Conservation (phyloP, 2,888 invertebrate genomes). For the Drosophila hamatofila region DNA sequence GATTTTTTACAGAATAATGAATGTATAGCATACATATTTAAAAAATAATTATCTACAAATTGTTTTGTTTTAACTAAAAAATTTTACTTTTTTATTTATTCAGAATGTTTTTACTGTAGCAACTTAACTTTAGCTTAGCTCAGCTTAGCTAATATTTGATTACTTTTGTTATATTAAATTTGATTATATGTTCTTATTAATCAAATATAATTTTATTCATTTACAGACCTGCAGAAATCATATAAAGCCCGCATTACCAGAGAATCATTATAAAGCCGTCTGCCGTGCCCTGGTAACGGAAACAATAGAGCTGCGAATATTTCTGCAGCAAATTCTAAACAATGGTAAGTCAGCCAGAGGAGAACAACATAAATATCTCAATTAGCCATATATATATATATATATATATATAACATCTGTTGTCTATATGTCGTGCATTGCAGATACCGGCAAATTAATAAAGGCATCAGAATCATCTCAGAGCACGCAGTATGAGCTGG, state of each 20-base stretch:
- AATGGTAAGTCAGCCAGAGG: conserved; percentile 85
- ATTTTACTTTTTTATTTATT: no score
- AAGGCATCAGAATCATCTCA: conserved; percentile 83
- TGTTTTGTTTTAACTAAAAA: no score
- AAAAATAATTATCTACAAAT: no score
- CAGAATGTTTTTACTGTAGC: no score
- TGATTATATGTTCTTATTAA: not conserved
- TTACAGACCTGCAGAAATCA: conserved; percentile 87
- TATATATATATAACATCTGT: not conserved
- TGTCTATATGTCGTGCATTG: conserved; percentile 48
- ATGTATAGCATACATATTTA: no score
- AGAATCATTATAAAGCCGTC: conserved; percentile 92
- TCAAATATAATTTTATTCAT: not conserved
- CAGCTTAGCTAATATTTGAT: no score
- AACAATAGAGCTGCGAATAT: conserved; percentile 94
- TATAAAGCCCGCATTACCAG: conserved; percentile 85
- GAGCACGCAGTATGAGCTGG: conserved; percentile 89
- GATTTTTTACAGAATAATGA: no score
- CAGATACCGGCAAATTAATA: conserved; percentile 88
- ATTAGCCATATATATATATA: not conserved
- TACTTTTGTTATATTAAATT: no score
- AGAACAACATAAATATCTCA: not conserved
- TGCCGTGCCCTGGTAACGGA: conserved; percentile 96
- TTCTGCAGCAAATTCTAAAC: conserved; percentile 92
- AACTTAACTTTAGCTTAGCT: no score